Percentiles rank a stretch among this genome's conserved stretches.
phyloP scores from a whole-genome alignment of 2,797 vertebrate species.

The Epinephelus awoara region DNA sequence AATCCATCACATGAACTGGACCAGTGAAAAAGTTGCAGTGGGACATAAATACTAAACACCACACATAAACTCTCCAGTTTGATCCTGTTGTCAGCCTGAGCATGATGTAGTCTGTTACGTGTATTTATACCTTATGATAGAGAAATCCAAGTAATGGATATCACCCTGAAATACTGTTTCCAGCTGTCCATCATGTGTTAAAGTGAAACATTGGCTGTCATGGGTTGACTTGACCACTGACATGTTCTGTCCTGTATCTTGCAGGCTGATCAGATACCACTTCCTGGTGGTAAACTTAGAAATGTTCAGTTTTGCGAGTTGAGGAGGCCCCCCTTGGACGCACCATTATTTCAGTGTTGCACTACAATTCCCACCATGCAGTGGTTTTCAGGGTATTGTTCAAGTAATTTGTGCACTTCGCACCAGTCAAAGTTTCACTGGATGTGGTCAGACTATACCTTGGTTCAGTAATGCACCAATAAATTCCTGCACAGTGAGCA shows the following conservation, averaged over 20 bases:
- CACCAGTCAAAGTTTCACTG: slow-evolving; percentile 18
- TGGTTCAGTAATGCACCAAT: not conserved
- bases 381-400: slow-evolving; percentile 31
- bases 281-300: not conserved
- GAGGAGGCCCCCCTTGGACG: not conserved
- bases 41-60: not conserved
- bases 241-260: not conserved
- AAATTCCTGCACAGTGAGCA: not conserved
- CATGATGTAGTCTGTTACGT: not conserved
- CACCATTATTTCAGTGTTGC: slow-evolving; percentile 51
- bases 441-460: slow-evolving; percentile 23
- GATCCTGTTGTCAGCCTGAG: not conserved
- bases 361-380: slow-evolving; percentile 49
- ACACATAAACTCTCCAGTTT: not conserved
- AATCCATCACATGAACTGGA: not conserved
- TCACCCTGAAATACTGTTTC: not conserved
- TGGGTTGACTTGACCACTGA: too few relatives aligned
- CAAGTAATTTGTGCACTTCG: slow-evolving; percentile 27
- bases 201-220: not conserved
- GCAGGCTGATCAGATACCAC: not conserved
- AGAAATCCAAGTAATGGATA: not conserved
- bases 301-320: not conserved
- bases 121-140: not conserved
- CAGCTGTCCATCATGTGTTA: not conserved
- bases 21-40: not conserved